Evolutionary conservation across 1,140 invertebrate species (phyloP).

Genomic region (Cyclargus thomasi): DNA sequence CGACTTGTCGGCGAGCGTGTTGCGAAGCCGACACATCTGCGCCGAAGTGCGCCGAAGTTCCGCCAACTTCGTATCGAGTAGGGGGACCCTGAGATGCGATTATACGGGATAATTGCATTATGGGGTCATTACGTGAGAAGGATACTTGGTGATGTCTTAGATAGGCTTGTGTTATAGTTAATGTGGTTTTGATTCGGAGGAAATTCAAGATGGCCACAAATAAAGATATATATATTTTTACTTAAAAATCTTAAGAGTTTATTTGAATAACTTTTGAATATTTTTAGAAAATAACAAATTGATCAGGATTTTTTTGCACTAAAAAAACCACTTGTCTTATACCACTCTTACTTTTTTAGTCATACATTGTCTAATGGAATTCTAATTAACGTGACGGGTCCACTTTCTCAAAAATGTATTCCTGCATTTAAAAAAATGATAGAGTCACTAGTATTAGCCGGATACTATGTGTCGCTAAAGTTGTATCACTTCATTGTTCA

Average conservation of each 20-base stretch:
- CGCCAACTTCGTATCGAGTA: conserved; percentile 27
- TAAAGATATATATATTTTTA: too few relatives aligned
- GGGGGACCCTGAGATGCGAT: not conserved
- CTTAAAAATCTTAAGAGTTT: too few relatives aligned
- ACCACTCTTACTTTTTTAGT: too few relatives aligned
- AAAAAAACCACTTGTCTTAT: too few relatives aligned
- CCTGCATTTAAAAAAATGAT: not conserved
- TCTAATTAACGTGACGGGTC: not conserved
- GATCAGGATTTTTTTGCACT: too few relatives aligned
- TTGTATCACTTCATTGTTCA: conserved; percentile 1
- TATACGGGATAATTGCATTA: not conserved
- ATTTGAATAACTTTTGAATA: too few relatives aligned
- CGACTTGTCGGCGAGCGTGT: conserved; percentile 28
- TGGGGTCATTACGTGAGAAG: not conserved
- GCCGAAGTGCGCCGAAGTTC: conserved; percentile 13
- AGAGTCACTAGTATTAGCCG: not conserved
- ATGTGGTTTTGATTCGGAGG: too few relatives aligned
- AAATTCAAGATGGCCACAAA: too few relatives aligned
- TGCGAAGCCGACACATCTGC: conserved; percentile 30
- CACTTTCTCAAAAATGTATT: too few relatives aligned
- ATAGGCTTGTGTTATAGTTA: too few relatives aligned
- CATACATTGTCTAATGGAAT: not conserved
- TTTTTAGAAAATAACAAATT: too few relatives aligned
- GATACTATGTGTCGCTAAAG: conserved; percentile 11
- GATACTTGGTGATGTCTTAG: not conserved